Base-by-base conservation (phyloP, 2,888 invertebrate genomes). In the Diloba caeruleocephala region DNA sequence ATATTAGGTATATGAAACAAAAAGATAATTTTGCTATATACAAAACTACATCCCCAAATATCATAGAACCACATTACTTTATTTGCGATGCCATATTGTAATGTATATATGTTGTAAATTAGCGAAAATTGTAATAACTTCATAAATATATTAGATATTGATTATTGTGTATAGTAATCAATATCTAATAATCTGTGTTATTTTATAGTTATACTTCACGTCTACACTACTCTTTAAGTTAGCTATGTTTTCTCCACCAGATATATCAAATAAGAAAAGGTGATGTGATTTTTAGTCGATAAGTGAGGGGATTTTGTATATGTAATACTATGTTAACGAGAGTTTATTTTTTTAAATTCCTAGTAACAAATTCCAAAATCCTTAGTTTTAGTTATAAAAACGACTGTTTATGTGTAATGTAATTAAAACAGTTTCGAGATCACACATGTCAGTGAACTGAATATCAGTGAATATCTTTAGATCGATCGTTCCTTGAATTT, bases 281-380 rank as follows among this genome's bases (percentile, higher is more conserved):
- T 77, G 58, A 80, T 81, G 74, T 84, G 76, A 81, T 81, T 74
- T 71, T 75, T 79, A 81, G 77, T 67, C 69, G 26, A 39, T 82
- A 83, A 81, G 80, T 63, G 46, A 71, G 69, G 49, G 59, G 62
- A 58, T 66, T 66, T 38, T 64, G 58, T 66, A 63, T 50, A 32
- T 46, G 41, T 57, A 53, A 54, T 50, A 33, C 44, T 50, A 34
- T 50, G 37, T 41, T 28, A 33, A 61, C 42, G 25, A 53, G 36
- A 54, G 25, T 60, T 62, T 70, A 66, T 70, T 71, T 72, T 71
- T 72, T 21, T 64, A 65, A n/a, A n/a, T 50, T 50, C 14, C 51
- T 41, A 34, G 36, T 41, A 43, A 37, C 28, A 41, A 61, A 56
- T 61, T 56, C 54, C 57, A 46, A 52, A 66, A 66, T 52, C 51